These are phyloP conservation scores for Melipona quadrifasciata DNA, from an alignment of 1,140 invertebrate genomes.

Conservation along the genomic window DNA sequence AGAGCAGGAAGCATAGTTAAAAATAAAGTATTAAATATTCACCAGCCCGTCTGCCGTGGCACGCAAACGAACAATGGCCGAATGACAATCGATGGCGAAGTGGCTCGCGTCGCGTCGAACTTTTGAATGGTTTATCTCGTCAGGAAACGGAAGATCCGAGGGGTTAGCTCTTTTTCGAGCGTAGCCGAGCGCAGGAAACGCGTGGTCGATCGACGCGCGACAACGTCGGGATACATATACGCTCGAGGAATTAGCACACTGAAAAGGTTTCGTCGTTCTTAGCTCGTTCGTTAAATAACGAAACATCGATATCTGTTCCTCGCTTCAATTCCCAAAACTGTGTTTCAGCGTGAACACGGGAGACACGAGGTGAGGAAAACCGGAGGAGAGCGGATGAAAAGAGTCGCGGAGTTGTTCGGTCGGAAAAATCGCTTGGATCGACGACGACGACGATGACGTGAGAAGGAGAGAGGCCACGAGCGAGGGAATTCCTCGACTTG, in stretches of 20 bases:
- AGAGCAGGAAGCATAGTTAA: no score
- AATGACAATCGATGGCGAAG: not conserved
- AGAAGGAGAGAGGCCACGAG: not conserved
- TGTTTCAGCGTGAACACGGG: not conserved
- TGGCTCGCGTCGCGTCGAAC: not conserved
- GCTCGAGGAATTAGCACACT: conserved; percentile 69
- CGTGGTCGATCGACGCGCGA: conserved; percentile 50
- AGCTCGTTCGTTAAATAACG: conserved; percentile 72
- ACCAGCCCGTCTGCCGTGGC: not conserved
- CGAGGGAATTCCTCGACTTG: conserved; percentile 3
- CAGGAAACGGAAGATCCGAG: conserved; percentile 45
- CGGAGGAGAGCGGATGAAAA: no score
- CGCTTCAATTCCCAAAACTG: conserved; percentile 43
- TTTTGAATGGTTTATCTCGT: conserved; percentile 34
- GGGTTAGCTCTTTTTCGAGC: conserved; percentile 37
- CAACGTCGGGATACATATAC: conserved; percentile 46
- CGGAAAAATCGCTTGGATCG: conserved; percentile 3
- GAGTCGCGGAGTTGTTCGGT: not conserved
- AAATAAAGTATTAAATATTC: not conserved
- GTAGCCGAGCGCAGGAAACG: conserved; percentile 52
- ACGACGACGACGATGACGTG: no score
- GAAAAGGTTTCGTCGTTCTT: conserved; percentile 61
- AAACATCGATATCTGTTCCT: conserved; percentile 70
- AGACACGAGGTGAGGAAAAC: not conserved
- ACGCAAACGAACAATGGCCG: no score